Evolutionary conservation across 2,888 invertebrate species (phyloP), one percentile per base, ranked within the genome.

Genomic region (Scaptomyza polygonia): DNA sequence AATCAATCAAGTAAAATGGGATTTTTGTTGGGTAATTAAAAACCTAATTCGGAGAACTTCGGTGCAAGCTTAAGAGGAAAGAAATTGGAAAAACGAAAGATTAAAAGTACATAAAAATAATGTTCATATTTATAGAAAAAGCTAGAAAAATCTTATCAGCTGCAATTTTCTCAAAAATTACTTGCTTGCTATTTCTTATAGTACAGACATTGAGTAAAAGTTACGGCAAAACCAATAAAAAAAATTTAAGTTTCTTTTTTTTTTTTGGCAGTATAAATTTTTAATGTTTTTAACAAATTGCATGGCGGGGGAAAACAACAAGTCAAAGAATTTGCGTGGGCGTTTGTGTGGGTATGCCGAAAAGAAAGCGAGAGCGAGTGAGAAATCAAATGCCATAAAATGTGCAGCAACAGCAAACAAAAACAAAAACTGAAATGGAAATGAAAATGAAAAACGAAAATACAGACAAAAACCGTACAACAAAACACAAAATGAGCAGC

Each of bases 281-380:
- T 51, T 11, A 51, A 70, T 29, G 53, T 56, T 44, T 44, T 67
- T 75, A 75, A 75, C 71, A 75, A 71, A 67, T 67, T 70, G 66
- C 43, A 53, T 42, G 12, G 12, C 3, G 6, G 11, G n/a, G 1
- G 18, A 14, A 1, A 29, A 39, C 39, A 57, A 14, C 14, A 32
- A 21, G 36, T 57, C 49, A 9, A 71, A 75, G 67, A 75, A 80
- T 83, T 80, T 72, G 84, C 78, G 84, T 72, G 43, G 78, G 80
- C 64, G 61, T 64, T 64, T 47, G 77, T 64, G 79, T 82, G 67
- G 85, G 74, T 49, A 53, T 56, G 3, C 7, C 36, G n/a, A 67
- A 67, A 47, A 34, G 72, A 71, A 65, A 25, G 12, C 11, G 7
- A 39, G 16, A 34, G 11, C 25, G 11, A 25, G 16, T 42, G 32